These are phyloP conservation scores for Tethea ocularis DNA, from an alignment of 2,888 invertebrate genomes.

Conservation along the genomic window DNA sequence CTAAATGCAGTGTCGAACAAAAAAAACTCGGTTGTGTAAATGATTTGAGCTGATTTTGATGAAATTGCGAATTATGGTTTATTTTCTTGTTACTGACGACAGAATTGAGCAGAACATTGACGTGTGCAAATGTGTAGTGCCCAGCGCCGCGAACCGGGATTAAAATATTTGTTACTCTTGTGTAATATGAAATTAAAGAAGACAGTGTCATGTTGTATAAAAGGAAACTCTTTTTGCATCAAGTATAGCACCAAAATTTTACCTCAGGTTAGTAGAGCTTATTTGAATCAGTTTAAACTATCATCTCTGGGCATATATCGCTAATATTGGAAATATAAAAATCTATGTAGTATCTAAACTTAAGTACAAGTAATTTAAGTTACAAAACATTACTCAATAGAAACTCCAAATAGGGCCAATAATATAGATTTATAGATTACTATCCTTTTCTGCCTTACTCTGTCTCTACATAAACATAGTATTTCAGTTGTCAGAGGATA, in stretches of 20 bases:
- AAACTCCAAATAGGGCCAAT: no score
- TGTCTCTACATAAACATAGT: no score
- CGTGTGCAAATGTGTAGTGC: constrained; percentile 55
- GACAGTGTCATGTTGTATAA: constrained; percentile 70
- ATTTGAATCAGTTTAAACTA: no score
- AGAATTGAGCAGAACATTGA: constrained; percentile 53
- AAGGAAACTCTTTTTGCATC: constrained; percentile 66
- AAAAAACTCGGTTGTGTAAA: constrained; percentile 68
- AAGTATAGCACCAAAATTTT: constrained; percentile 51
- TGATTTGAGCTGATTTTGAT: constrained; percentile 69
- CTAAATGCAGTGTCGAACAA: constrained; percentile 56
- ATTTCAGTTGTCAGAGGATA: no score
- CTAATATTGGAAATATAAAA: no score
- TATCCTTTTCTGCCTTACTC: no score
- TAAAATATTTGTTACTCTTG: constrained; percentile 33
- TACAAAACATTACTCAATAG: no score
- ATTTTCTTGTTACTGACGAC: constrained; percentile 64
- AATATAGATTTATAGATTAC: no score
- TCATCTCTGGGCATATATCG: no score
- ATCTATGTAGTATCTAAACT: no score
- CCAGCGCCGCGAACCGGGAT: constrained; percentile 42
- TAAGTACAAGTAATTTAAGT: no score
- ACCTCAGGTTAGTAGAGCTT: constrained; percentile 35
- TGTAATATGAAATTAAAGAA: constrained; percentile 75
- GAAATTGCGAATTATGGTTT: constrained; percentile 51